Percentiles rank a stretch among this genome's conserved stretches.
phyloP scores from a whole-genome alignment of 2,888 invertebrate species.

The Nomada ruficornis region DNA sequence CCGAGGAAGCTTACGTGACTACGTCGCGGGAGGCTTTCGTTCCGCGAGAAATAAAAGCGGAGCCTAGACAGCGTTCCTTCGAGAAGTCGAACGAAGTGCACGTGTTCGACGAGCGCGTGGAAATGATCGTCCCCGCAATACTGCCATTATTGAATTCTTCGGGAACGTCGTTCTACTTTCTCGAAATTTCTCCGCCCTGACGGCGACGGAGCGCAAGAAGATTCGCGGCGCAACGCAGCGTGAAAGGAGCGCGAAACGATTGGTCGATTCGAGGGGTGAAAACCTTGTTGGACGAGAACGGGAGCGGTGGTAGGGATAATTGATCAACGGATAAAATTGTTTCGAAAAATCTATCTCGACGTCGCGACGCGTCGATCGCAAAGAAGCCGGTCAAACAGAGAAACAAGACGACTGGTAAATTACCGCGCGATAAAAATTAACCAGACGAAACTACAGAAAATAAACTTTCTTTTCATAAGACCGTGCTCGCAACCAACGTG shows the following conservation, averaged over 20 bases:
- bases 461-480: too few relatives aligned
- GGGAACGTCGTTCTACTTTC: slow-evolving; percentile 17
- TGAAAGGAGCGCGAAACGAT: background rate
- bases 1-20: background rate
- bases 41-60: slow-evolving; percentile 1
- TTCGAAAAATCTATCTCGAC: too few relatives aligned
- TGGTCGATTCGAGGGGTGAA: background rate
- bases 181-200: background rate
- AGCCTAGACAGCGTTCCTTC: background rate
- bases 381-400: too few relatives aligned
- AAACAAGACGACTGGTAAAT: too few relatives aligned
- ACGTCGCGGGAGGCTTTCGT: slow-evolving; percentile 10
- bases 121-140: slow-evolving; percentile 42
- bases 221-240: background rate
- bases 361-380: too few relatives aligned
- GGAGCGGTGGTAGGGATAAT: too few relatives aligned
- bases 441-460: too few relatives aligned
- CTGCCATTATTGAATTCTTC: slow-evolving; percentile 66
- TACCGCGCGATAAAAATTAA: too few relatives aligned
- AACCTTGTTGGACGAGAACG: too few relatives aligned
- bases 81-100: background rate
- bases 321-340: too few relatives aligned
- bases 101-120: background rate
- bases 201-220: slow-evolving; percentile 10
- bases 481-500: too few relatives aligned